Evolutionary conservation across 2,113 vertebrate genomes (phyloP).

Genomic region (Alaudala cheleensis): DNA sequence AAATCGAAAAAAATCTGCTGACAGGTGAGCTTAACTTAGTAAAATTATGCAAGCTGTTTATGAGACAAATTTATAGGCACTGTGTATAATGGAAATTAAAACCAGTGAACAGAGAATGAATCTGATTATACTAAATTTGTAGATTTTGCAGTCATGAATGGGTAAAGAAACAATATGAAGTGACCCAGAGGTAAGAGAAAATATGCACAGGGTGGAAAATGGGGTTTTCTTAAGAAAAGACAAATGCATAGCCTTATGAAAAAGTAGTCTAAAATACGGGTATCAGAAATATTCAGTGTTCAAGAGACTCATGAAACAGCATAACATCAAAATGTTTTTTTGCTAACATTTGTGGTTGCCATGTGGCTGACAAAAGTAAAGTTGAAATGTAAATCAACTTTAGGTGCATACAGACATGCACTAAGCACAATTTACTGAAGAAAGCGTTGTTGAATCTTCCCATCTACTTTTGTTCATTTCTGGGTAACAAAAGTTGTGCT

Average conservation of each 20-base stretch:
- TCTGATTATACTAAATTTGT: not conserved
- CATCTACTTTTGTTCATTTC: not conserved
- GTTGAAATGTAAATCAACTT: not conserved
- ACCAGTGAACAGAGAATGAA: not conserved
- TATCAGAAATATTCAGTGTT: not conserved
- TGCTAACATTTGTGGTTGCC: not conserved
- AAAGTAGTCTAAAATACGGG: not conserved
- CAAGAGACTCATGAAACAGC: not conserved
- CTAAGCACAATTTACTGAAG: not conserved
- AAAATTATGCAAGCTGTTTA: conserved; percentile 5
- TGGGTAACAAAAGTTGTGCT: not conserved
- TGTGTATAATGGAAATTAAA: not conserved
- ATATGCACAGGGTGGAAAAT: not conserved
- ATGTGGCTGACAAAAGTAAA: not conserved
- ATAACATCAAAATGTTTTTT: not conserved
- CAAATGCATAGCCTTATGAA: not conserved
- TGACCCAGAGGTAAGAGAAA: not conserved
- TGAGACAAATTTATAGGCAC: not conserved
- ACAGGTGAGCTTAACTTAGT: not conserved
- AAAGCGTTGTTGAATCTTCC: not conserved
- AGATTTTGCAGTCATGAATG: not conserved
- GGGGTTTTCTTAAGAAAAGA: not conserved
- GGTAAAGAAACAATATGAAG: not conserved
- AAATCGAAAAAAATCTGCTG: not conserved
- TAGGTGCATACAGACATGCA: not conserved